Evolutionary conservation across 2,888 invertebrate species (phyloP).

Genomic region (Phortica okadai): DNA sequence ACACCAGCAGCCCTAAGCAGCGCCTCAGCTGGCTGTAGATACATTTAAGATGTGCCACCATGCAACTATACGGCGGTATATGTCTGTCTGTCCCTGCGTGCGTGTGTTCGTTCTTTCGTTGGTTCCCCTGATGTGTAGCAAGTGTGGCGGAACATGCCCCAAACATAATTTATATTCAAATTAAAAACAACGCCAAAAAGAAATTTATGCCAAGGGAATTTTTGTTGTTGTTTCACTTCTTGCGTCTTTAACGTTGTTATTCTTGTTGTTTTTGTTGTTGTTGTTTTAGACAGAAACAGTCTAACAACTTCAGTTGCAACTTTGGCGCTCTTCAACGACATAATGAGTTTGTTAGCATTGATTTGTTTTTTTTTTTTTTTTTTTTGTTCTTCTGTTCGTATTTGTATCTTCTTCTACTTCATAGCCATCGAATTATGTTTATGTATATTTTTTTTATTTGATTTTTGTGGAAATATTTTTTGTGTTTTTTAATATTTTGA

Average conservation of each 20-base stretch:
- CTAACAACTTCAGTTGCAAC: not conserved
- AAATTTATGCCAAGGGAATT: slow-evolving; percentile 64
- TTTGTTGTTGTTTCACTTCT: not conserved
- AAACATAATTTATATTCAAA: slow-evolving; percentile 69
- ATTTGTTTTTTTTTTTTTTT: slow-evolving; percentile 12
- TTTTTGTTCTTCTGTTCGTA: not conserved
- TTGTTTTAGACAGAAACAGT: not conserved
- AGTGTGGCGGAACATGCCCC: slow-evolving; percentile 11
- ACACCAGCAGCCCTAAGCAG: not conserved
- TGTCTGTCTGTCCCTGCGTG: slow-evolving; percentile 29
- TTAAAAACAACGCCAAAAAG: slow-evolving; percentile 64
- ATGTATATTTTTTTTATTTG: not conserved
- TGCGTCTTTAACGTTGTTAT: too few species aligned
- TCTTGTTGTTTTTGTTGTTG: not conserved
- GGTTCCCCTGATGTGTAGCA: not conserved
- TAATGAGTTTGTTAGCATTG: slow-evolving; percentile 32
- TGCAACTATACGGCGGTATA: not conserved
- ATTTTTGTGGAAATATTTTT: not conserved
- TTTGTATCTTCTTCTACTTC: not conserved
- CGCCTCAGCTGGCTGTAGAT: slow-evolving; percentile 3
- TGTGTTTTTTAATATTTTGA: slow-evolving; percentile 5
- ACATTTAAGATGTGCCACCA: slow-evolving; percentile 10
- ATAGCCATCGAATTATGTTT: not conserved
- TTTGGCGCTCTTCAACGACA: not conserved
- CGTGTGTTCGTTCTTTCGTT: slow-evolving; percentile 16